Conservation (phyloP, 2,797 vertebrate species). For the Loriculus beryllinus region DNA sequence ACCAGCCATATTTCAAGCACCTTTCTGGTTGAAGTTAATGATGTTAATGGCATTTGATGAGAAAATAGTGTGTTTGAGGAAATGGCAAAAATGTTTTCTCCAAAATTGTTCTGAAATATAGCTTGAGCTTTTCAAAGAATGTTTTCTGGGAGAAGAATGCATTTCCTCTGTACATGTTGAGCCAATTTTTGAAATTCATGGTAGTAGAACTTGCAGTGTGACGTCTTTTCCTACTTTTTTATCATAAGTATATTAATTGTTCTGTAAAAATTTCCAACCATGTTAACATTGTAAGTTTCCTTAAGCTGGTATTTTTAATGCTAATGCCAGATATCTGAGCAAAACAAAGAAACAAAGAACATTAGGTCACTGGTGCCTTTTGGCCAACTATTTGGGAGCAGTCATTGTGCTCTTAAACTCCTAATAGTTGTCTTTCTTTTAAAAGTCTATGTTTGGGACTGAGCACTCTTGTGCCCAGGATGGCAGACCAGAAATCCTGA, state of each 20-base stretch:
- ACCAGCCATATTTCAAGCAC: background rate
- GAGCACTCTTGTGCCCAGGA: background rate
- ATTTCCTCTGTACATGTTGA: accelerated
- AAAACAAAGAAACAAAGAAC: background rate
- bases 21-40: background rate
- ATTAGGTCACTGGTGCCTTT: background rate
- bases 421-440: background rate
- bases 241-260: background rate
- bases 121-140: background rate
- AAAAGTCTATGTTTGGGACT: background rate
- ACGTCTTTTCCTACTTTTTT: background rate
- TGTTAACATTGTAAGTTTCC: background rate
- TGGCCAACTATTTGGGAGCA: background rate
- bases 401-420: background rate
- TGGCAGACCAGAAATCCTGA: background rate
- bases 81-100: background rate
- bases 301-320: background rate
- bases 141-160: background rate
- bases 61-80: background rate
- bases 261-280: background rate
- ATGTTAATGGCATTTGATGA: background rate
- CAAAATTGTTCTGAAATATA: background rate
- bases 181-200: background rate
- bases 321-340: background rate
- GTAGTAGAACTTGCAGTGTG: background rate